Conservation (phyloP, 2,797 vertebrate genomes). For the Gymnoscopelus microlampas region DNA sequence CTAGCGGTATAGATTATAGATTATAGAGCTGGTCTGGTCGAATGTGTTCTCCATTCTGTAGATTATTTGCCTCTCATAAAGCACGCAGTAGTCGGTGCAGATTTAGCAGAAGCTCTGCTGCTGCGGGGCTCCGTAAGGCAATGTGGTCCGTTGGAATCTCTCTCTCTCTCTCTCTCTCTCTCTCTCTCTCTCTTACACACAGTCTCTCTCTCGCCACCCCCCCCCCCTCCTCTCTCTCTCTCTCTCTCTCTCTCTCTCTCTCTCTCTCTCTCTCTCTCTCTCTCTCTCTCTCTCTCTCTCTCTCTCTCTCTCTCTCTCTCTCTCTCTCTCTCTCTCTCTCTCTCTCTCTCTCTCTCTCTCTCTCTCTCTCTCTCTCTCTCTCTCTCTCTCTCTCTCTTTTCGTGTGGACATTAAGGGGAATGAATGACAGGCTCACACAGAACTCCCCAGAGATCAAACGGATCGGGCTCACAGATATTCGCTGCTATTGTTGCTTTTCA, state of each 20-base stretch:
- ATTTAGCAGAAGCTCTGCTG: constrained; percentile 8
- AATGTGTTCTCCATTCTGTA: constrained; percentile 37
- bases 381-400: no score
- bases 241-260: constrained; percentile 8
- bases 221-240: constrained; percentile 35
- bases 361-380: no score
- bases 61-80: constrained; percentile 37
- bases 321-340: constrained; percentile 35
- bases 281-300: background rate
- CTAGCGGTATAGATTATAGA: no score
- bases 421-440: background rate
- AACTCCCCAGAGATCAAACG: constrained; percentile 30
- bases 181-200: constrained; percentile 6
- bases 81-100: background rate
- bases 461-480: background rate
- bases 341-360: constrained; percentile 1
- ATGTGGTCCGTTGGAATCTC: constrained; percentile 36
- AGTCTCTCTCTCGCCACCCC: constrained; percentile 19
- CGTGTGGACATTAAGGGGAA: no score
- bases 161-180: constrained; percentile 8
- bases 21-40: background rate
- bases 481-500: constrained; percentile 59
- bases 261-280: constrained; percentile 3
- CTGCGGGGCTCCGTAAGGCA: background rate
- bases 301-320: constrained; percentile 18